Evolutionary conservation across 2,888 invertebrate species (phyloP), one percentile per base, ranked within the genome.

Genomic region (Tromatobia lineatoria): DNA sequence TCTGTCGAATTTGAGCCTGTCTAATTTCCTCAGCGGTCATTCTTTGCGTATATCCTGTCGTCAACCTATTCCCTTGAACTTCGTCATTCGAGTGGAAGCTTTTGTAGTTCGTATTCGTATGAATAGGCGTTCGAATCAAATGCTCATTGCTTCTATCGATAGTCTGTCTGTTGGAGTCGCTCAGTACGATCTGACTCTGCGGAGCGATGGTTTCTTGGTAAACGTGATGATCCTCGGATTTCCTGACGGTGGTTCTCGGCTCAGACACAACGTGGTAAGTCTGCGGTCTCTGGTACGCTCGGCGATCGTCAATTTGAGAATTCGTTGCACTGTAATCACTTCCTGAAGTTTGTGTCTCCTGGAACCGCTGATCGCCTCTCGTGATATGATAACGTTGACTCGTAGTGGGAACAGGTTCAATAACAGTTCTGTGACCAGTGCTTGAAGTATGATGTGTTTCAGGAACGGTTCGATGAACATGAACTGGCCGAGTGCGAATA

Each of bases 81-180:
- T 74, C 74, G 18, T 59, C 61, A 10, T 18, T 54, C 8, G 34
- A 20, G 29, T 54, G 34, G n/a, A 42, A 57, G 1, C 20, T 11
- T 38, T 70, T 8, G 13, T 23, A 52, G 42, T 79, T 47, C 2
- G 29, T 11, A 47, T 18, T 61, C 4, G 50, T 38, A 45, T 61
- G 78, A 3, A 82, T 67, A 3, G 82, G 82, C 38, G 73, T 73
- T 0, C 70, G 69, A 13, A 75, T 0, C 64, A 75, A 23, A 6
- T 50, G 47, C 10, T 15, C 50, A 34, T 15, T 50, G 0, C 6
- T 4, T n/a, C 64, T 61, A 11, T 64, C 52, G 8, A 52, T 38
- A 10, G 50, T 15, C 20, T 15, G 50, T 8, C 20, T 34, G 13
- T 34, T 38, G 8, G 25, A 18, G 47, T 8, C 20, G 15, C 3